Conservation (phyloP, 2,113 vertebrate species). For the Sinocyclocheilus maitianheensis region DNA sequence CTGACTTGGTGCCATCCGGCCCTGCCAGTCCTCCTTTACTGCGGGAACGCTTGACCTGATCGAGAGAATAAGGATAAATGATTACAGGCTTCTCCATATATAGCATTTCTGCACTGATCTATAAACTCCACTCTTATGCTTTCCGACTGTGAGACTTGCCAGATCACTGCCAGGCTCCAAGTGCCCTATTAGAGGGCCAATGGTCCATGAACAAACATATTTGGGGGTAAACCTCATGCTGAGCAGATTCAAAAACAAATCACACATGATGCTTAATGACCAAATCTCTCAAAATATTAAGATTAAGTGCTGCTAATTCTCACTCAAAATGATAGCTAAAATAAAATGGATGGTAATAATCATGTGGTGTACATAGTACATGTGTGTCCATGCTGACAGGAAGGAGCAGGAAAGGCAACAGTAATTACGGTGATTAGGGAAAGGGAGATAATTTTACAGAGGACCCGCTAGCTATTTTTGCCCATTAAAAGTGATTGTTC, state of each 20-base stretch:
- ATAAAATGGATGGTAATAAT: background rate
- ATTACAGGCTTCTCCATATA: slow-evolving; percentile 22
- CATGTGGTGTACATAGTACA: background rate
- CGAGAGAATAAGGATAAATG: background rate
- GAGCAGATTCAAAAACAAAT: slow-evolving; percentile 41
- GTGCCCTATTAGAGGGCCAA: slow-evolving; percentile 21
- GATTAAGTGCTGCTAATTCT: background rate
- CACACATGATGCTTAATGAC: background rate
- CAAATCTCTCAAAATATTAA: background rate
- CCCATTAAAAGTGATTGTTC: slow-evolving; percentile 9
- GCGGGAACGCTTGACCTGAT: slow-evolving; percentile 93
- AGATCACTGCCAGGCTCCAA: slow-evolving; percentile 38
- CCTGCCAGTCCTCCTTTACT: slow-evolving; percentile 98
- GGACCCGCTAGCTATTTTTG: background rate
- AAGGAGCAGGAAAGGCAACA: background rate
- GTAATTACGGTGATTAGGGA: background rate
- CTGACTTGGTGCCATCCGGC: slow-evolving; percentile 96
- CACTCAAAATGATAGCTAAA: slow-evolving; percentile 36
- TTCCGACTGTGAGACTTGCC: slow-evolving; percentile 24
- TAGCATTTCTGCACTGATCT: slow-evolving; percentile 31
- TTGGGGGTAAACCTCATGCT: slow-evolving; percentile 41
- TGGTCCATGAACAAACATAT: slow-evolving; percentile 22
- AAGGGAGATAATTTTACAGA: background rate
- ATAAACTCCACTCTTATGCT: slow-evolving; percentile 25
- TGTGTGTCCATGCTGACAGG: slow-evolving; percentile 1